Conservation (phyloP, 2,797 vertebrate species). For the Syncerus caffer region DNA sequence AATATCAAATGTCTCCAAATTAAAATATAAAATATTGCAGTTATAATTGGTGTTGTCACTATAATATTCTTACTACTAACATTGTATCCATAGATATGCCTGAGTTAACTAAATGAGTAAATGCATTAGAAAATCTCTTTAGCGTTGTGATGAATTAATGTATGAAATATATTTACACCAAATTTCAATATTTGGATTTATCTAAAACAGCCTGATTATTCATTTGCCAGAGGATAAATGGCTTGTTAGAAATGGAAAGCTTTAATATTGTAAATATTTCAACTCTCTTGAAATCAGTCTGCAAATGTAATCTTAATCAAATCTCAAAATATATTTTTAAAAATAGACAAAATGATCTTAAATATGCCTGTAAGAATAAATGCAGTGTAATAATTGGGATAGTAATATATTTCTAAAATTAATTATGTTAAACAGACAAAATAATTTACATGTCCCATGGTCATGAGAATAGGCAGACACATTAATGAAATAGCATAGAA, state of each 20-base stretch:
- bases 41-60: not conserved
- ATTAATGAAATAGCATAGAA: not conserved
- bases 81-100: not conserved
- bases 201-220: not conserved
- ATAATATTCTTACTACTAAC: not conserved
- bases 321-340: not conserved
- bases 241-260: not conserved
- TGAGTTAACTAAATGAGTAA: not conserved
- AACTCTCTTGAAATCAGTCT: not conserved
- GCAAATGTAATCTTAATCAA: slow-evolving; percentile 22
- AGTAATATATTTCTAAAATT: not conserved
- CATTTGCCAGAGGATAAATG: not conserved
- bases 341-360: not conserved
- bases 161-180: not conserved
- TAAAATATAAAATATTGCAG: not conserved
- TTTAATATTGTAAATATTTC: slow-evolving; percentile 12
- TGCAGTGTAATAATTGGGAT: not conserved
- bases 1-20: not conserved
- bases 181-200: slow-evolving; percentile 1
- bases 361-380: not conserved
- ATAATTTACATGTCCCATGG: not conserved
- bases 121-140: not conserved
- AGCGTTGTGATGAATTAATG: not conserved
- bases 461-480: not conserved
- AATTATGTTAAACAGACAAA: not conserved